phyloP scores from a whole-genome alignment of 2,113 vertebrate genomes.

The Myotis yumanensis region DNA sequence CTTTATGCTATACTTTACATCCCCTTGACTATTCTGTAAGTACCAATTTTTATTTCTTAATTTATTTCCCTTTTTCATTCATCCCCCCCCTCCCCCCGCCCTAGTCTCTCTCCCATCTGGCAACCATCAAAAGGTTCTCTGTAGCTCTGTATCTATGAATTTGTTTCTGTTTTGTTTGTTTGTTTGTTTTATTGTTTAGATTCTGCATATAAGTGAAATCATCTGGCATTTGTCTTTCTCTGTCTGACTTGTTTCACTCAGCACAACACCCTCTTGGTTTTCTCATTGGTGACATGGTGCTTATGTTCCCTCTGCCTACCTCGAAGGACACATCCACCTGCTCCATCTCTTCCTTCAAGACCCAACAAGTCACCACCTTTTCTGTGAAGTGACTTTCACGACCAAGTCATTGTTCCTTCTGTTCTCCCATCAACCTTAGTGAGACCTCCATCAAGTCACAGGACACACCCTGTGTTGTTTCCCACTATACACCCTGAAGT shows the following conservation, averaged over 20 bases:
- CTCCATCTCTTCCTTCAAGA: background rate
- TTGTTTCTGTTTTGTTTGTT: background rate
- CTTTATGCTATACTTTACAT: background rate
- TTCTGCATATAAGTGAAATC: background rate
- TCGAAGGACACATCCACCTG: background rate
- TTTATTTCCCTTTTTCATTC: background rate
- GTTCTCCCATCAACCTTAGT: rapidly evolving
- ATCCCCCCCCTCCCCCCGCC: rapidly evolving
- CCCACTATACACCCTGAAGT: background rate
- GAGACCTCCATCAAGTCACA: background rate
- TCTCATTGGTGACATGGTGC: background rate
- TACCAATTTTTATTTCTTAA: background rate
- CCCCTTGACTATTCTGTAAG: background rate
- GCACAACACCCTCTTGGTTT: background rate
- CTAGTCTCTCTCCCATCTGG: background rate
- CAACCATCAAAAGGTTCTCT: background rate
- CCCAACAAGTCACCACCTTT: background rate
- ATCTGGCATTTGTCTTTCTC: background rate
- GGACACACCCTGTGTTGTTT: rapidly evolving
- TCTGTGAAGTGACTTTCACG: background rate
- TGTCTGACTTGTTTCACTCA: background rate
- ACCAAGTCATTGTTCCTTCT: background rate
- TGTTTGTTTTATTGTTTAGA: background rate
- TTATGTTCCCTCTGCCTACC: background rate
- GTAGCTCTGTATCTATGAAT: background rate